phyloP scores from a whole-genome alignment of 1,140 invertebrate genomes.

The Drosophila bipectinata region DNA sequence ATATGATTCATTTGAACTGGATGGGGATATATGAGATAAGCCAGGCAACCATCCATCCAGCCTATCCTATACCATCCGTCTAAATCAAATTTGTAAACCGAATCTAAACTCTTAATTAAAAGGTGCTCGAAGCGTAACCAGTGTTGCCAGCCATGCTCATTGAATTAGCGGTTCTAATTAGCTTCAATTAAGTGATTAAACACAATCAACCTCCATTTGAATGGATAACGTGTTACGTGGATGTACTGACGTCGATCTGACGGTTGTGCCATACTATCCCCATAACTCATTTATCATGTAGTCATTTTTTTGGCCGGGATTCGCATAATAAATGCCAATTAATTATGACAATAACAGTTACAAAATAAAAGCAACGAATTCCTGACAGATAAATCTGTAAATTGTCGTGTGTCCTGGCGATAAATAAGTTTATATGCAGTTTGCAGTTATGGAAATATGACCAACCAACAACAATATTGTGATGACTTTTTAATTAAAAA shows the following conservation, averaged over 20 bases:
- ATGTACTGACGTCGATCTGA: too few relatives aligned
- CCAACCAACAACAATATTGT: slow-evolving; percentile 50
- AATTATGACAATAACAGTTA: slow-evolving; percentile 64
- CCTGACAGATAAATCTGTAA: slow-evolving; percentile 51
- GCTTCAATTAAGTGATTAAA: slow-evolving; percentile 75
- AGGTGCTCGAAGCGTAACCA: slow-evolving; percentile 24
- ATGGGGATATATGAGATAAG: neutral
- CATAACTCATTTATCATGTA: slow-evolving; percentile 27
- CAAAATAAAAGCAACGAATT: slow-evolving; percentile 31
- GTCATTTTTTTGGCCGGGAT: slow-evolving; percentile 15
- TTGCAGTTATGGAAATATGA: slow-evolving; percentile 32
- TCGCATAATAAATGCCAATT: slow-evolving; percentile 67
- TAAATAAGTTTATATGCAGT: slow-evolving; percentile 9
- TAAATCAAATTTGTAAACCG: neutral
- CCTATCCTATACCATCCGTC: too few relatives aligned
- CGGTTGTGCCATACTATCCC: neutral
- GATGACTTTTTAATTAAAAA: slow-evolving; percentile 80
- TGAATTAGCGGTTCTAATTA: slow-evolving; percentile 71
- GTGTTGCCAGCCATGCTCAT: slow-evolving; percentile 37
- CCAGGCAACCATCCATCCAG: too few relatives aligned
- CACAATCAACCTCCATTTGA: slow-evolving; percentile 14
- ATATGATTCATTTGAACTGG: slow-evolving; percentile 41
- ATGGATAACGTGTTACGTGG: too few relatives aligned
- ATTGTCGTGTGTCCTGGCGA: slow-evolving; percentile 31
- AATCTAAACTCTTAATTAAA: slow-evolving; percentile 12